Percentiles rank a stretch among this genome's conserved stretches.
Conservation (phyloP, 2,888 invertebrate genomes). For the Xanthia togata region DNA sequence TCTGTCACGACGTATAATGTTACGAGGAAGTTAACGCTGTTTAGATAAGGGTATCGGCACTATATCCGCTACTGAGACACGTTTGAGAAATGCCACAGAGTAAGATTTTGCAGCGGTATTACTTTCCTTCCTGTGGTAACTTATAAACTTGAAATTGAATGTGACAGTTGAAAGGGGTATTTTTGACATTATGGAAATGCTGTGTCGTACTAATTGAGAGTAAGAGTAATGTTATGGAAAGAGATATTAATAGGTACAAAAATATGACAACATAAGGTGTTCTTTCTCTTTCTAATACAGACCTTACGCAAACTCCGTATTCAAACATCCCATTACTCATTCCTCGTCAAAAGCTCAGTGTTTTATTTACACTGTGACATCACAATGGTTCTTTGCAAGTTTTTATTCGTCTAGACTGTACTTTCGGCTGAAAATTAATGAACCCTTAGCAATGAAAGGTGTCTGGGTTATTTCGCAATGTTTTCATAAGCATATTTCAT, state of each 20-base stretch:
- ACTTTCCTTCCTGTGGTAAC: slow-evolving; percentile 39
- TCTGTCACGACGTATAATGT: slow-evolving; percentile 75
- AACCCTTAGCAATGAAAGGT: slow-evolving; percentile 55
- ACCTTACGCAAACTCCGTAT: background rate
- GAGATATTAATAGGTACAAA: slow-evolving; percentile 16
- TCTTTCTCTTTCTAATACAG: background rate
- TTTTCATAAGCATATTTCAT: slow-evolving; percentile 60
- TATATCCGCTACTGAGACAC: slow-evolving; percentile 77
- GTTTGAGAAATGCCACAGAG: slow-evolving; percentile 56
- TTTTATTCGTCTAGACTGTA: slow-evolving; percentile 67
- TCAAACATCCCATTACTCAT: slow-evolving; percentile 48
- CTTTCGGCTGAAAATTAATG: slow-evolving; percentile 64
- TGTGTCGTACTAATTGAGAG: slow-evolving; percentile 27
- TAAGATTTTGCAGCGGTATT: slow-evolving; percentile 23
- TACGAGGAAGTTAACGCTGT: slow-evolving; percentile 79
- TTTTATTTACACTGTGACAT: slow-evolving; percentile 39
- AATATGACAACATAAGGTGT: slow-evolving; percentile 21
- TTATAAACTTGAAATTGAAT: slow-evolving; percentile 17
- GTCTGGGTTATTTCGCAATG: slow-evolving; percentile 59
- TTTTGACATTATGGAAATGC: slow-evolving; percentile 39
- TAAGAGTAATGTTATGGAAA: slow-evolving; percentile 7
- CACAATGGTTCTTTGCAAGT: slow-evolving; percentile 50
- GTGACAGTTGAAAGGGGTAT: slow-evolving; percentile 35
- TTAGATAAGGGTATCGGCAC: slow-evolving; percentile 80
- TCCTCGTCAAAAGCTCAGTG: slow-evolving; percentile 33